Percentiles rank a stretch among this genome's conserved stretches.
Conservation (phyloP, 2,113 vertebrate species). For the Scalopus aquaticus region DNA sequence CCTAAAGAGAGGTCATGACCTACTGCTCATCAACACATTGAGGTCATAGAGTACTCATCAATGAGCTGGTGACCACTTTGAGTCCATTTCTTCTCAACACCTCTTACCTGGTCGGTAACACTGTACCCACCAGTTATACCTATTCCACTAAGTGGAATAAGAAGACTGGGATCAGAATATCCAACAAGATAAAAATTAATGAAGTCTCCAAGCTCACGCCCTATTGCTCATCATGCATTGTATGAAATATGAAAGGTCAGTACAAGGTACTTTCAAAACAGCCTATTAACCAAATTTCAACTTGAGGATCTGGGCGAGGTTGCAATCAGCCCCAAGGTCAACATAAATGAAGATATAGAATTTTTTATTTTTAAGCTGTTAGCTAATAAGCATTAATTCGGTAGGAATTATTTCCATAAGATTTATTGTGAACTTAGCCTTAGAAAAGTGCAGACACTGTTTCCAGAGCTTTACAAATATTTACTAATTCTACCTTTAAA, state of each 20-base stretch:
- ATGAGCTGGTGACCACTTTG: neutral
- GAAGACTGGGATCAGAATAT: neutral
- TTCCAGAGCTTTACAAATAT: neutral
- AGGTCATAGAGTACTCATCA: neutral
- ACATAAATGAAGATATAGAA: neutral
- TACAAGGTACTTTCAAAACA: neutral
- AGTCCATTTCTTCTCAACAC: neutral
- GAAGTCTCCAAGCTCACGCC: neutral
- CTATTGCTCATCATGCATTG: neutral
- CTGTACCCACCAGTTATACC: neutral
- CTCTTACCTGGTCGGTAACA: neutral
- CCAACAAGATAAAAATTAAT: neutral
- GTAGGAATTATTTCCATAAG: neutral
- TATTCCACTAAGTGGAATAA: neutral
- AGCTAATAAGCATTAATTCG: neutral
- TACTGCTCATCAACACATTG: neutral
- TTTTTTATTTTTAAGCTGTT: neutral
- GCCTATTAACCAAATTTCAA: constrained; percentile 3
- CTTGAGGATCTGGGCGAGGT: neutral
- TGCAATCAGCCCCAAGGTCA: neutral
- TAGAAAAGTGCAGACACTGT: neutral
- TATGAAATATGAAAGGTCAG: neutral
- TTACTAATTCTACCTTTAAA: neutral
- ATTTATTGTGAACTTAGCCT: neutral
- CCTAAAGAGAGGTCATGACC: constrained; percentile 45